Evolutionary conservation across 2,113 vertebrate species (phyloP).

Genomic region (Silurus asotus): DNA sequence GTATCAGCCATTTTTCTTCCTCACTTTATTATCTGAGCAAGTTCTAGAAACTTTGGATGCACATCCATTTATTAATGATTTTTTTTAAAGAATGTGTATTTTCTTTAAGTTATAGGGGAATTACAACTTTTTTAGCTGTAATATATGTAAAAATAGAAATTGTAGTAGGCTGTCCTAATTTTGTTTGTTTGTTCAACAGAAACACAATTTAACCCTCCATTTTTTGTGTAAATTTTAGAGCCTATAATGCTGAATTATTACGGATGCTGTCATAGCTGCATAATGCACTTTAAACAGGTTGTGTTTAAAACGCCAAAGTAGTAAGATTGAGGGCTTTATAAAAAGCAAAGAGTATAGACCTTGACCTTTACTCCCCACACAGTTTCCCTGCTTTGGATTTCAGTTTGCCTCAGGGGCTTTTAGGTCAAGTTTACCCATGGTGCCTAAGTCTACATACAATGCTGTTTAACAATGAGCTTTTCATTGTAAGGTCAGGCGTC

Average conservation of each 20-base stretch:
- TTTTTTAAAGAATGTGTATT: no score
- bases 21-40: background rate
- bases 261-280: background rate
- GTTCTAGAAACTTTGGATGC: background rate
- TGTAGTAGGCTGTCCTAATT: background rate
- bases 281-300: conserved; percentile 61
- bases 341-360: conserved; percentile 61
- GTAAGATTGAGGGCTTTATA: conserved; percentile 64
- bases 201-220: background rate
- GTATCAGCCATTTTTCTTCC: background rate
- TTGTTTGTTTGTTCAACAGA: background rate
- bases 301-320: conserved; percentile 45
- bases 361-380: conserved; percentile 64
- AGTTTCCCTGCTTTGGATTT: conserved; percentile 65
- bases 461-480: no score
- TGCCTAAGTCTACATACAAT: background rate
- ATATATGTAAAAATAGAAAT: background rate
- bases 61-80: no score
- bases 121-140: background rate
- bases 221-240: conserved; percentile 29
- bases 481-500: no score
- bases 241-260: background rate
- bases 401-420: conserved; percentile 51
- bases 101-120: no score
- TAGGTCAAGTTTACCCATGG: conserved; percentile 24